phyloP scores from a whole-genome alignment of 2,113 vertebrate genomes.

The Heteronetta atricapilla region DNA sequence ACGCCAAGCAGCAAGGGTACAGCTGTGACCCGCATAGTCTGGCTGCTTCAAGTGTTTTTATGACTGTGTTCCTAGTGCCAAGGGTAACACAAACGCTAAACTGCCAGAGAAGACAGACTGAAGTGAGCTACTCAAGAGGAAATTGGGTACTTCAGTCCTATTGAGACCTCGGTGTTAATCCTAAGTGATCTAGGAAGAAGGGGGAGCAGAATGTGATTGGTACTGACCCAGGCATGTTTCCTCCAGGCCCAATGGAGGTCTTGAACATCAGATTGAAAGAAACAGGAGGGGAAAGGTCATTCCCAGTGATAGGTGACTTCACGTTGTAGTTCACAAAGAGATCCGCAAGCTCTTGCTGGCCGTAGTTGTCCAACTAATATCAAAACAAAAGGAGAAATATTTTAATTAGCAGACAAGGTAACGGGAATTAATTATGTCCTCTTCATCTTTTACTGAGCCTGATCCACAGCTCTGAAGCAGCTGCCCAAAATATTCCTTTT shows the following conservation, averaged over 20 bases:
- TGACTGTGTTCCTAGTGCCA: not conserved
- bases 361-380: conserved; percentile 92
- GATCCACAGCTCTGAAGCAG: not conserved
- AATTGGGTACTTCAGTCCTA: not conserved
- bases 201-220: not conserved
- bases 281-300: conserved; percentile 91
- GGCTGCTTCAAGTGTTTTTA: not conserved
- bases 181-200: not conserved
- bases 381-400: not conserved
- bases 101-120: not conserved
- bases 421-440: not conserved
- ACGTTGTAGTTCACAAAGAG: conserved; percentile 95
- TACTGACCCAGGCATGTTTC: conserved; percentile 93
- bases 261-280: conserved; percentile 99
- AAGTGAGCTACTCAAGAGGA: not conserved
- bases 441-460: not conserved
- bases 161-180: not conserved
- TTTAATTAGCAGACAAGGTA: not conserved
- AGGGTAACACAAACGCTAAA: not conserved
- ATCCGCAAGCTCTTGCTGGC: conserved; percentile 89
- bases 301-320: conserved; percentile 93
- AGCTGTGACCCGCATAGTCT: not conserved
- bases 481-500: not conserved
- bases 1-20: not conserved
- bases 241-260: conserved; percentile 96